Evolutionary conservation across 1,140 invertebrate genomes (phyloP).

Genomic region (Akabosia matsudoensis): DNA sequence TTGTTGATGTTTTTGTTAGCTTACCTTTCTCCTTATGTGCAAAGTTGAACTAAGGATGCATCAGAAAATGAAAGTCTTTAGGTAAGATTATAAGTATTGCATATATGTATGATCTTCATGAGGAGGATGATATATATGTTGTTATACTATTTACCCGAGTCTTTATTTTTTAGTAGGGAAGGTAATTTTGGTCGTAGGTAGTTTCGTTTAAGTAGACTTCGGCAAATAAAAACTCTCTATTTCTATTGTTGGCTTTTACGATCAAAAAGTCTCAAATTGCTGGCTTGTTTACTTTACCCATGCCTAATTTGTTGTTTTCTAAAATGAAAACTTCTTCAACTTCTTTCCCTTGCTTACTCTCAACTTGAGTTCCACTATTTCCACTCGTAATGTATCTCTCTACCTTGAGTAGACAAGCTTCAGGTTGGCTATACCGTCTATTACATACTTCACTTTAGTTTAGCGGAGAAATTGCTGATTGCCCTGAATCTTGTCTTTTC

Average conservation of each 20-base stretch:
- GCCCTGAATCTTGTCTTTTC: no score
- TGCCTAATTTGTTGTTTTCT: neutral
- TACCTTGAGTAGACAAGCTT: no score
- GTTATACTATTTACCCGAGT: neutral
- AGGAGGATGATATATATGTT: no score
- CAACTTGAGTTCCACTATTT: no score
- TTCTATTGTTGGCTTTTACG: neutral
- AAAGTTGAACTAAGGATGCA: neutral
- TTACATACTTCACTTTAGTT: no score
- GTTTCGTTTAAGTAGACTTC: neutral
- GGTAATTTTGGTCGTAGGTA: neutral
- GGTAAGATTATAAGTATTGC: neutral
- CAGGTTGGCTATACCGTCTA: no score
- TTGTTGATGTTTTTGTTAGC: neutral
- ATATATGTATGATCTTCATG: no score
- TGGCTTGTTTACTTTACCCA: constrained; percentile 1
- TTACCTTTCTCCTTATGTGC: neutral
- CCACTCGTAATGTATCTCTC: no score
- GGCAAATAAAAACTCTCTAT: neutral
- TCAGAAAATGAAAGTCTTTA: neutral
- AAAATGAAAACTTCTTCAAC: no score
- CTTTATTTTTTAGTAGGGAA: neutral
- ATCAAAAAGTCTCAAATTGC: constrained; percentile 11
- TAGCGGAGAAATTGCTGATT: no score
- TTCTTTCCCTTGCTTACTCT: no score